phyloP scores from a whole-genome alignment of 2,113 vertebrate genomes.

The Zosterops lateralis region DNA sequence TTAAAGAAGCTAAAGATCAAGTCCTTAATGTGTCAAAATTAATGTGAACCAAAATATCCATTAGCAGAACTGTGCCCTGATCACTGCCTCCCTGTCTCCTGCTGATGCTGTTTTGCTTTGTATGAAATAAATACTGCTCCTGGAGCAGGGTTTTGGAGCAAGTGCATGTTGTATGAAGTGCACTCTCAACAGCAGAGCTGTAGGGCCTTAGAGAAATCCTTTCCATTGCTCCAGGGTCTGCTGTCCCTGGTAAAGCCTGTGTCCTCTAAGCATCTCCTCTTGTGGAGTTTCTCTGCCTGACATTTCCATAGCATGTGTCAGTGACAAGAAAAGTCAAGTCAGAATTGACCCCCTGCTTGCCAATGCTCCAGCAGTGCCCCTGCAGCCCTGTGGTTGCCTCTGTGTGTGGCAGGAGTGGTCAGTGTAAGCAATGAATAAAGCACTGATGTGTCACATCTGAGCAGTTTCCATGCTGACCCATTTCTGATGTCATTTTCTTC shows the following conservation, averaged over 20 bases:
- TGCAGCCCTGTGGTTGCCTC: not conserved
- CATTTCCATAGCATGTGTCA: not conserved
- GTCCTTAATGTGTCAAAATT: not conserved
- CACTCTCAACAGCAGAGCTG: not conserved
- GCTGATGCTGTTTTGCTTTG: not conserved
- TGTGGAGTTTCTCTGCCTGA: not conserved
- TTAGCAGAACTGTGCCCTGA: not conserved
- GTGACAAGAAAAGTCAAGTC: not conserved
- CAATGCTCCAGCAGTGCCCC: not conserved
- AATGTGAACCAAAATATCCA: not conserved
- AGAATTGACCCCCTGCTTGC: not conserved
- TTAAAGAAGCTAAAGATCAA: not conserved
- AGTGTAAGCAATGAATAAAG: constrained; percentile 24
- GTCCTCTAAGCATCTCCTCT: not conserved
- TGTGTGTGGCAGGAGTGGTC: constrained; percentile 1
- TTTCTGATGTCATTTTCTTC: constrained; percentile 61
- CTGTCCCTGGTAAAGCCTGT: not conserved
- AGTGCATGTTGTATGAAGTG: not conserved
- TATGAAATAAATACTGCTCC: not conserved
- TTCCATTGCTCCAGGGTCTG: not conserved
- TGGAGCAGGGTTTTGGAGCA: not conserved
- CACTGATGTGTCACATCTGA: constrained; percentile 24
- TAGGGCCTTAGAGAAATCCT: not conserved
- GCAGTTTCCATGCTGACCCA: constrained; percentile 23
- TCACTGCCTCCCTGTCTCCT: not conserved